Evolutionary conservation across 2,888 invertebrate genomes (phyloP).

Genomic region (Pristionchus exspectatus): DNA sequence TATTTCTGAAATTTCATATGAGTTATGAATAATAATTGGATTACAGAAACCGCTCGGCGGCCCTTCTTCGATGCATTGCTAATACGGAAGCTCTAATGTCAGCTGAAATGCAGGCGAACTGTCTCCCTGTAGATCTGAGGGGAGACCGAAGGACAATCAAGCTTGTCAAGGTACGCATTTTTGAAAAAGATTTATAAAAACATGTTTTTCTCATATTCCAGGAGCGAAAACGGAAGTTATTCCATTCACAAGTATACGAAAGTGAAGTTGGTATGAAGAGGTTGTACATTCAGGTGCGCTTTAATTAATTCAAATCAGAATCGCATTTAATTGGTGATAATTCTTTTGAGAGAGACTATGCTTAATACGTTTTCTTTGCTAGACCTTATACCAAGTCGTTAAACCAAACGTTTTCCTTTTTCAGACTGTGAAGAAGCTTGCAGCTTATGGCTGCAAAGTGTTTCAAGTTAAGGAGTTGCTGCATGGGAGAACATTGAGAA

Average conservation of each 20-base stretch:
- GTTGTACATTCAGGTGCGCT: conserved; percentile 82
- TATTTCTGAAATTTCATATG: not conserved
- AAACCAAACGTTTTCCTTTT: conserved; percentile 8
- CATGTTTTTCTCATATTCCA: conserved; percentile 72
- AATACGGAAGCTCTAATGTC: conserved; percentile 80
- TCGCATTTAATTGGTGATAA: too few species aligned
- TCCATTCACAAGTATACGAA: conserved; percentile 84
- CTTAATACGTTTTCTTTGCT: not conserved
- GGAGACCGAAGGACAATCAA: conserved; percentile 83
- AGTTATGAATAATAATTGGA: not conserved
- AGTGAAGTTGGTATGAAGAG: conserved; percentile 84
- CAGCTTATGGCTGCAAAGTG: conserved; percentile 84
- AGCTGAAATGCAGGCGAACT: conserved; percentile 81
- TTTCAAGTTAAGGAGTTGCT: conserved; percentile 84
- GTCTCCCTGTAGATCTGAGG: conserved; percentile 83
- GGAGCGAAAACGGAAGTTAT: conserved; percentile 84
- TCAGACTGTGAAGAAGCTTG: conserved; percentile 83
- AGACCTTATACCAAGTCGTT: not conserved
- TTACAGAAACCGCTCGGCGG: conserved; percentile 58
- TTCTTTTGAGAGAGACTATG: too few species aligned
- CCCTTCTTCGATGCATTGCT: conserved; percentile 72
- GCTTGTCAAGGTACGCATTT: conserved; percentile 82
- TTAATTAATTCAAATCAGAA: not conserved
- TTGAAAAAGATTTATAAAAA: not conserved
- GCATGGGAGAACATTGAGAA: conserved; percentile 83